Evolutionary conservation across 2,113 vertebrate species (phyloP).

Genomic region (Actenoides lindsayi): DNA sequence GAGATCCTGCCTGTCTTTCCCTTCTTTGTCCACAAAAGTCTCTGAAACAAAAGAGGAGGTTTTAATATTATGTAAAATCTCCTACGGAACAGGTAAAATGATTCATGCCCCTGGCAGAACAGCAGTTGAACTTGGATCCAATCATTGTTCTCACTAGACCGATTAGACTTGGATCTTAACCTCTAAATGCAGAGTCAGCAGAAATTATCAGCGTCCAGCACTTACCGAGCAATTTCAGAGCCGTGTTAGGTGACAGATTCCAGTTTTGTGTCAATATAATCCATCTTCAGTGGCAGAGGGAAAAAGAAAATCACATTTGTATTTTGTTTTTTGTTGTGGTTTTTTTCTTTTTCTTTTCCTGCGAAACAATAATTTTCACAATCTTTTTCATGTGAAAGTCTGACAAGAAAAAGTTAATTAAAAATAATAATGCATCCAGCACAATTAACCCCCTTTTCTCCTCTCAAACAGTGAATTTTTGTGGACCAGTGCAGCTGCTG

Average conservation of each 20-base stretch:
- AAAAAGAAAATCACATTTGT: neutral
- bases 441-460: neutral
- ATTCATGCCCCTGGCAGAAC: neutral
- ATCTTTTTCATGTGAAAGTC: neutral
- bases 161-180: neutral
- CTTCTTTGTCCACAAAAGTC: neutral
- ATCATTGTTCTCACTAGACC: neutral
- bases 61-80: neutral
- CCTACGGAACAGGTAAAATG: neutral
- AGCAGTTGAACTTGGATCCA: neutral
- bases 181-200: neutral
- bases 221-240: neutral
- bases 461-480: neutral
- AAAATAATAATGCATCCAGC: neutral
- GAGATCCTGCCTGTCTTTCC: neutral
- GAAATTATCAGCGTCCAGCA: neutral
- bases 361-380: neutral
- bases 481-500: slow-evolving; percentile 49
- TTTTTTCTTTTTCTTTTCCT: neutral
- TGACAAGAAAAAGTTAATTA: neutral
- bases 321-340: neutral
- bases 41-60: neutral
- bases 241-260: neutral
- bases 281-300: neutral
- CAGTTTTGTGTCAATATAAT: neutral